Evolutionary conservation across 2,888 invertebrate species (phyloP).

Genomic region (Doris montereyensis): DNA sequence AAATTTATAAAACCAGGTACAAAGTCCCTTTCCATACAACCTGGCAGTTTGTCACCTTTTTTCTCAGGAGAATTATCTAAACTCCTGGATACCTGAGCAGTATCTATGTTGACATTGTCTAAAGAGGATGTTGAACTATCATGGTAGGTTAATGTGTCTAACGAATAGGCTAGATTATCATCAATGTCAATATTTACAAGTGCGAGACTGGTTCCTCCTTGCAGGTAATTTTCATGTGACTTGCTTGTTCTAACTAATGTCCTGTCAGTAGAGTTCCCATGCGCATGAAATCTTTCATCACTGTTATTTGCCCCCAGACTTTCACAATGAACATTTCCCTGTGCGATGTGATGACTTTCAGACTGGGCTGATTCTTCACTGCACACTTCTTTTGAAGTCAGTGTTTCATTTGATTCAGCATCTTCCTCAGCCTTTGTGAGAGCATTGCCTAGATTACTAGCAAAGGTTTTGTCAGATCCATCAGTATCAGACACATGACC

Average conservation of each 20-base stretch:
- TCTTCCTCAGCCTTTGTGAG: conserved; percentile 13
- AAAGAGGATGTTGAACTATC: conserved; percentile 47
- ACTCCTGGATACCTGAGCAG: conserved; percentile 49
- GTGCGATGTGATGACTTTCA: neutral
- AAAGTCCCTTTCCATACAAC: conserved; percentile 59
- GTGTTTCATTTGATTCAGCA: conserved; percentile 28
- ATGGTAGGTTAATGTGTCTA: conserved; percentile 87
- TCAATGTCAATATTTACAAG: conserved; percentile 93
- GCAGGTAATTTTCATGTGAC: conserved; percentile 89
- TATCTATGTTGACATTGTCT: conserved; percentile 46
- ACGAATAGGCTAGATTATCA: conserved; percentile 92
- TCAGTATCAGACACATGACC: conserved; percentile 47
- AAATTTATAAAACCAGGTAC: conserved; percentile 67
- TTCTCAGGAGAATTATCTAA: conserved; percentile 55
- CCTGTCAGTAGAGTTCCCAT: conserved; percentile 70
- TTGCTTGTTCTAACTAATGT: conserved; percentile 89
- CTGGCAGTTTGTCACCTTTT: conserved; percentile 45
- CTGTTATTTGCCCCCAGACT: conserved; percentile 61
- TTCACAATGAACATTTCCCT: conserved; percentile 34
- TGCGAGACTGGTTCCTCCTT: conserved; percentile 83
- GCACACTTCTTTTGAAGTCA: conserved; percentile 21
- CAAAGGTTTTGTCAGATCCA: conserved; percentile 31
- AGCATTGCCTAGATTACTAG: neutral
- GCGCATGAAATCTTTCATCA: conserved; percentile 62
- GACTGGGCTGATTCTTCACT: too few species aligned